phyloP scores from a whole-genome alignment of 2,797 vertebrate genomes.

The Rhinogobio ventralis region DNA sequence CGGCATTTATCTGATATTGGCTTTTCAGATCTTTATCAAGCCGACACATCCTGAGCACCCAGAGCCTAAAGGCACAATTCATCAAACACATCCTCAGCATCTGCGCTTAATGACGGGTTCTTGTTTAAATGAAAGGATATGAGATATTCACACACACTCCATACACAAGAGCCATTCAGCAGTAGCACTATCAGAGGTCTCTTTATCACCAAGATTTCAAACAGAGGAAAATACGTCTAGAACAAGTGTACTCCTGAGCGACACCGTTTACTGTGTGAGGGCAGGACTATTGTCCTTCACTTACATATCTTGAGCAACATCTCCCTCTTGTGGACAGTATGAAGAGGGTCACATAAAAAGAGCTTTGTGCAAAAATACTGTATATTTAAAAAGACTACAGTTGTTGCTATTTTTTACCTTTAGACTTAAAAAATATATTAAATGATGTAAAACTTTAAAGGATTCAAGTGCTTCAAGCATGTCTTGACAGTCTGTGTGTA shows the following conservation, averaged over 20 bases:
- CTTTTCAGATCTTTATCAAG: constrained; percentile 54
- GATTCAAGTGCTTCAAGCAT: not conserved
- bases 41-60: constrained; percentile 59
- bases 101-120: constrained; percentile 76
- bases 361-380: constrained; percentile 15
- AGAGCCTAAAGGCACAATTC: constrained; percentile 72
- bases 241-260: not conserved
- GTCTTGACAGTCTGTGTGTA: not conserved
- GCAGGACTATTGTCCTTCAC: constrained; percentile 3
- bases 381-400: not conserved
- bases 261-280: not conserved
- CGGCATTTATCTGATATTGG: constrained; percentile 67
- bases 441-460: not conserved
- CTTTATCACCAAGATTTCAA: not conserved
- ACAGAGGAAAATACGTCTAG: constrained; percentile 64
- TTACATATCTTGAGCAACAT: constrained; percentile 60
- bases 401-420: not conserved
- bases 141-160: constrained; percentile 18
- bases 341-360: not conserved
- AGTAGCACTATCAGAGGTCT: constrained; percentile 24
- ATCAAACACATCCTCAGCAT: constrained; percentile 74
- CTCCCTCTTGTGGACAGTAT: constrained; percentile 71
- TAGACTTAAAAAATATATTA: not conserved
- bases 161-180: constrained; percentile 65
- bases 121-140: constrained; percentile 67